These are phyloP conservation scores for Spea multiplicata DNA, from an alignment of 2,113 vertebrate genomes.

Conservation along the genomic window DNA sequence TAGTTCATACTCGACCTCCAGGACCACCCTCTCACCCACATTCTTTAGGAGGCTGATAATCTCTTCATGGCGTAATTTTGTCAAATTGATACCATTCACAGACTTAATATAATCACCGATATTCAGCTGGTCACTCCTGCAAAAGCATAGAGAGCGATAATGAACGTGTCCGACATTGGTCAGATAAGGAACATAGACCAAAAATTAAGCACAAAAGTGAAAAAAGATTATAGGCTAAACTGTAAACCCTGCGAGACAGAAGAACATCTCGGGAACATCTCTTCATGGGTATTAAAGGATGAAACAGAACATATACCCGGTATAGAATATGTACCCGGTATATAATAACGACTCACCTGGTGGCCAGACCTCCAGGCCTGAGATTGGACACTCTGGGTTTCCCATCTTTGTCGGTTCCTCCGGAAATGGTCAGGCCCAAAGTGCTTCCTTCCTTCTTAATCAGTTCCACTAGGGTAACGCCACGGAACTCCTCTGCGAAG, in stretches of 20 bases:
- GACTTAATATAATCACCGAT: conserved; percentile 96
- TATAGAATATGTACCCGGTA: neutral
- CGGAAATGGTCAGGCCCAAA: conserved; percentile 93
- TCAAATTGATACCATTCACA: conserved; percentile 92
- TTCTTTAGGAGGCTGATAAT: conserved; percentile 96
- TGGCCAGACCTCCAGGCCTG: conserved; percentile 88
- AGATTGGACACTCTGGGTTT: conserved; percentile 94
- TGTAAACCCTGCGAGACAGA: no score
- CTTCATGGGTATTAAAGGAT: neutral
- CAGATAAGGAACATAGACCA: no score
- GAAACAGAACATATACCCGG: neutral
- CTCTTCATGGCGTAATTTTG: conserved; percentile 90
- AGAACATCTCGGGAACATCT: no score
- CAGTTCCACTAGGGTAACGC: conserved; percentile 91
- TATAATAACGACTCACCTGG: conserved; percentile 76
- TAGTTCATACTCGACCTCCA: conserved; percentile 96
- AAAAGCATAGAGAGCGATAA: neutral
- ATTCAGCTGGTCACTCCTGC: conserved; percentile 92
- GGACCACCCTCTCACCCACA: conserved; percentile 90
- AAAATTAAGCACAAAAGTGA: no score
- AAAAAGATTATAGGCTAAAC: no score
- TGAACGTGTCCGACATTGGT: no score
- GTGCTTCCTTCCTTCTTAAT: conserved; percentile 94
- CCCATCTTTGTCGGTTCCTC: conserved; percentile 94
- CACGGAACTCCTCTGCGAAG: conserved; percentile 85